Conservation (phyloP, 2,888 invertebrate species). For the Caenorhabditis japonica region DNA sequence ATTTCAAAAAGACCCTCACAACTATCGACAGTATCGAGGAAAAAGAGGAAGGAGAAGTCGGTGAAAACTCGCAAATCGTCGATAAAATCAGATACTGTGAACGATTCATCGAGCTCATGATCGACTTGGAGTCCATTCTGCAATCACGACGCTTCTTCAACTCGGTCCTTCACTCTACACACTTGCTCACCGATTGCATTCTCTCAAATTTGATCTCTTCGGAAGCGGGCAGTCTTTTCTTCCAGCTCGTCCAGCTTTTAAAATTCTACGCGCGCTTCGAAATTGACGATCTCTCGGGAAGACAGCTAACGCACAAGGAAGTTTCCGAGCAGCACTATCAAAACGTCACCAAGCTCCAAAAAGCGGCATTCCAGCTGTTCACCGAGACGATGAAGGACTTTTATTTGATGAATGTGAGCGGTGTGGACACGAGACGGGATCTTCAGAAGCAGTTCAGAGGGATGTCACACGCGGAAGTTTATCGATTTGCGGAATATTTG, state of each 20-base stretch:
- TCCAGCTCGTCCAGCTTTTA: slow-evolving; percentile 90
- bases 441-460: slow-evolving; percentile 86
- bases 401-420: slow-evolving; percentile 92
- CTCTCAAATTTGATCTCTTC: slow-evolving; percentile 83
- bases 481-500: slow-evolving; percentile 88
- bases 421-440: slow-evolving; percentile 90
- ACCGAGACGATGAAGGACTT: slow-evolving; percentile 83
- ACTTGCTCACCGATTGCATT: slow-evolving; percentile 90
- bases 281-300: slow-evolving; percentile 85
- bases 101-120: slow-evolving; percentile 93
- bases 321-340: slow-evolving; percentile 89
- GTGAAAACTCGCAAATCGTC: slow-evolving; percentile 69
- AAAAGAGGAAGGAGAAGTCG: slow-evolving; percentile 54
- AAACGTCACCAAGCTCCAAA: slow-evolving; percentile 91
- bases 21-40: too few species aligned
- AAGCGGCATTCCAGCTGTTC: slow-evolving; percentile 86
- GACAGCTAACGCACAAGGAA: slow-evolving; percentile 69
- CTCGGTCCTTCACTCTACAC: slow-evolving; percentile 92
- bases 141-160: slow-evolving; percentile 95
- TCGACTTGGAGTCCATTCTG: slow-evolving; percentile 93
- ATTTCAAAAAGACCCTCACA: slow-evolving; percentile 88
- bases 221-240: slow-evolving; percentile 77
- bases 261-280: slow-evolving; percentile 97
- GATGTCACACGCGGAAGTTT: slow-evolving; percentile 83
- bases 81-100: slow-evolving; percentile 86